These are phyloP conservation scores for Daphoenositta chrysoptera DNA, from an alignment of 2,113 vertebrate genomes.

Conservation along the genomic window DNA sequence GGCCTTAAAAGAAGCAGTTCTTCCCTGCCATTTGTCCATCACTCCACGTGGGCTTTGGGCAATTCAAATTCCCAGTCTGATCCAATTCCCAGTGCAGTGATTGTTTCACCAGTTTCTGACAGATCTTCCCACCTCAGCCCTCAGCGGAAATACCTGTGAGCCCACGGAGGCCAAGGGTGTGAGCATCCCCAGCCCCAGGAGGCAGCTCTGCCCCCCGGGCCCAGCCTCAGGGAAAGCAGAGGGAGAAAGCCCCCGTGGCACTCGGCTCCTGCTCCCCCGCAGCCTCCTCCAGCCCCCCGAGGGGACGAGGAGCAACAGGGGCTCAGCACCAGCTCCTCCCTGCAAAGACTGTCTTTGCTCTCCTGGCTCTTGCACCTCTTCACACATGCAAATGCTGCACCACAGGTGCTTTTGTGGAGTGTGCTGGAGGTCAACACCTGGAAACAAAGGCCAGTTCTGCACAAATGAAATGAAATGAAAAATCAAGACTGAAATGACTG, in stretches of 20 bases:
- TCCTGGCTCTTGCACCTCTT: background rate
- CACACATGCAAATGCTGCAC: background rate
- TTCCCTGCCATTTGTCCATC: background rate
- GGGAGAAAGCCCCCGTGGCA: fast-evolving
- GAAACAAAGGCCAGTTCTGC: background rate
- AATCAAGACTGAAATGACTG: background rate
- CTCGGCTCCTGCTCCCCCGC: background rate
- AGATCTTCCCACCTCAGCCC: background rate
- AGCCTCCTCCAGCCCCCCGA: background rate
- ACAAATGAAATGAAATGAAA: background rate
- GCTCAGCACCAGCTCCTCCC: background rate
- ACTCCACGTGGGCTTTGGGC: background rate
- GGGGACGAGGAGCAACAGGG: background rate
- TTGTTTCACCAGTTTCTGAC: background rate
- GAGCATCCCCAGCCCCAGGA: background rate
- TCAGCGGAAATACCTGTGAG: background rate
- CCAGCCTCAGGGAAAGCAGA: background rate
- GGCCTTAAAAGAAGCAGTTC: background rate
- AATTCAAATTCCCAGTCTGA: background rate
- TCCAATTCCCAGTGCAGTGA: background rate
- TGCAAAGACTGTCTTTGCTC: background rate
- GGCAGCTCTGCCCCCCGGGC: background rate
- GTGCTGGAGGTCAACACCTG: background rate
- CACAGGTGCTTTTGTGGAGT: background rate
- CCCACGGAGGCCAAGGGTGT: background rate